Evolutionary conservation across 2,113 vertebrate genomes (phyloP).

Genomic region (Albula goreensis): DNA sequence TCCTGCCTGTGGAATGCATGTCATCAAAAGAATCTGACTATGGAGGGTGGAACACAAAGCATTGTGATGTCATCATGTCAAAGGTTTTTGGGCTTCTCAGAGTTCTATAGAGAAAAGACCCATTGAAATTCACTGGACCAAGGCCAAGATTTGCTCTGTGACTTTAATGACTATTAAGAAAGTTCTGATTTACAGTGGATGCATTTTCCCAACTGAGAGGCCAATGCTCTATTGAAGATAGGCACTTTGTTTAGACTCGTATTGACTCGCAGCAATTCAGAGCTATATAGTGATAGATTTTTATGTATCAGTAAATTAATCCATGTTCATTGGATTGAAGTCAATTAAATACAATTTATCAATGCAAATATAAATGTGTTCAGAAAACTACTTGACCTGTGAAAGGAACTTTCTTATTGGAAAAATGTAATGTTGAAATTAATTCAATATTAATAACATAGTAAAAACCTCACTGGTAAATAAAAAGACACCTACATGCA

Average conservation of each 20-base stretch:
- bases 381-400: no score
- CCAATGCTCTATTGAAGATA: not conserved
- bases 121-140: conserved; percentile 5
- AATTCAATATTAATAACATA: no score
- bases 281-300: not conserved
- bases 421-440: no score
- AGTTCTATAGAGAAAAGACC: not conserved
- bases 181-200: not conserved
- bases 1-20: no score
- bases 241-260: not conserved
- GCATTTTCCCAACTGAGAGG: not conserved
- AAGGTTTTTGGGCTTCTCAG: not conserved
- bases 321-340: not conserved
- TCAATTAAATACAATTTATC: no score
- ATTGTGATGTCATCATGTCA: not conserved
- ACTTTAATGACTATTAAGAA: not conserved
- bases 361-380: no score
- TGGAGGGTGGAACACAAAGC: not conserved
- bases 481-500: no score
- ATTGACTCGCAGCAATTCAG: not conserved
- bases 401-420: no score
- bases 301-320: not conserved
- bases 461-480: no score
- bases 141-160: not conserved
- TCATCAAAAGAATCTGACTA: no score